phyloP scores from a whole-genome alignment of 2,113 vertebrate genomes.

The Mirounga angustirostris region DNA sequence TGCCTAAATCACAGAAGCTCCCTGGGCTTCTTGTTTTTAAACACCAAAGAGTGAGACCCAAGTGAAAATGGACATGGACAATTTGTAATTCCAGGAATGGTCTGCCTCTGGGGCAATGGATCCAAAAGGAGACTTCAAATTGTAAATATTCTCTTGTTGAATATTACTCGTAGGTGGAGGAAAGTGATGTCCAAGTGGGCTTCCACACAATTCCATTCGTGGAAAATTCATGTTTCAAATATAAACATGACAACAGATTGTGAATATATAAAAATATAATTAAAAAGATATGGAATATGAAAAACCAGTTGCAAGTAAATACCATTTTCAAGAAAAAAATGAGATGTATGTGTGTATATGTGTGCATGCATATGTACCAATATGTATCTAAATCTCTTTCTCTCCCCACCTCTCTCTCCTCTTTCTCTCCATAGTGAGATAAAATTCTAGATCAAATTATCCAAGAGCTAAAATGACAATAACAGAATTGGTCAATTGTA shows the following conservation, averaged over 20 bases:
- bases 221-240: background rate
- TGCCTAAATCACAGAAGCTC: background rate
- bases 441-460: background rate
- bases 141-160: background rate
- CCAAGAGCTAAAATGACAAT: background rate
- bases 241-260: background rate
- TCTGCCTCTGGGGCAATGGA: background rate
- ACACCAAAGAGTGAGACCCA: background rate
- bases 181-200: background rate
- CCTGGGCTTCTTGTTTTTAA: background rate
- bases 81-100: background rate
- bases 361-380: fast-evolving
- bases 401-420: background rate
- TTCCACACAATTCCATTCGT: background rate
- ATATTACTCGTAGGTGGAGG: background rate
- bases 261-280: background rate
- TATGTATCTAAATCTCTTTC: background rate
- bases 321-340: background rate
- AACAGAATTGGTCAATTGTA: background rate
- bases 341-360: background rate
- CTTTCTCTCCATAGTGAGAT: background rate
- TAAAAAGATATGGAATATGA: background rate
- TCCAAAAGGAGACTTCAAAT: background rate
- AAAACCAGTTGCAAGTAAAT: background rate
- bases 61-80: background rate